These are phyloP conservation scores for Hydractinia echinata DNA, from an alignment of 30 jellyfish, hydroid and myxozoan species.

Conservation along the genomic window DNA sequence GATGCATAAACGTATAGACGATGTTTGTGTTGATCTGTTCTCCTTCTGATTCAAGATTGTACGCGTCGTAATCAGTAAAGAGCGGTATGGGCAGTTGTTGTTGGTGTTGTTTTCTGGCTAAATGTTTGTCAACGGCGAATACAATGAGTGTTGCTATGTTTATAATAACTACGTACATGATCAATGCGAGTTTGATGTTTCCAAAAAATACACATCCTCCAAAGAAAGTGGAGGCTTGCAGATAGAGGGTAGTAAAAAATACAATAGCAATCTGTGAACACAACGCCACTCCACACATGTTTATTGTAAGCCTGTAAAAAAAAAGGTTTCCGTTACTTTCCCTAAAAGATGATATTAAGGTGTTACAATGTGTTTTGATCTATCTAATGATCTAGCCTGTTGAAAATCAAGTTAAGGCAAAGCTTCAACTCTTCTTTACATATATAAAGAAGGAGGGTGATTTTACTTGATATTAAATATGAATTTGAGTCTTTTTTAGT, in stretches of 20 bases:
- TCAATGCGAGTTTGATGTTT: conserved; percentile 19
- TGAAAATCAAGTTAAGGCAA: no score
- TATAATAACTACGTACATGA: conserved; percentile 17
- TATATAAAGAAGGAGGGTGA: no score
- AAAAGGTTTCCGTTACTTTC: background rate
- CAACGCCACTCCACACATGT: conserved; percentile 15
- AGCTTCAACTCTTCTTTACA: no score
- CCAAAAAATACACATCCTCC: conserved; percentile 52
- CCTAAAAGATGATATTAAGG: background rate
- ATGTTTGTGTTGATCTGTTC: background rate
- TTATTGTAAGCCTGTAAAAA: no score
- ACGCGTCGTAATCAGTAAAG: conserved; percentile 32
- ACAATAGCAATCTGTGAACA: conserved; percentile 23
- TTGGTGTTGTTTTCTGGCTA: conserved; percentile 23
- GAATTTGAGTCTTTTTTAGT: no score
- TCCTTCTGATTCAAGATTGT: conserved; percentile 16
- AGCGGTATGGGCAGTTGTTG: conserved; percentile 12
- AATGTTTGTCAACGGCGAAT: conserved; percentile 10
- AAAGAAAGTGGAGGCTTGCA: conserved; percentile 36
- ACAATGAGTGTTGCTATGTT: conserved; percentile 24
- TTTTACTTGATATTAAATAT: no score
- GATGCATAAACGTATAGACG: background rate
- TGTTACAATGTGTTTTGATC: no score
- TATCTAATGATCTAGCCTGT: no score
- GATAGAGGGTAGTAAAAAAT: conserved; percentile 4